Percentiles rank a stretch among this genome's conserved stretches.
These are phyloP conservation scores for Melikaiella ostensackeni DNA, from an alignment of 2,888 invertebrate species.

Conservation along the genomic window DNA sequence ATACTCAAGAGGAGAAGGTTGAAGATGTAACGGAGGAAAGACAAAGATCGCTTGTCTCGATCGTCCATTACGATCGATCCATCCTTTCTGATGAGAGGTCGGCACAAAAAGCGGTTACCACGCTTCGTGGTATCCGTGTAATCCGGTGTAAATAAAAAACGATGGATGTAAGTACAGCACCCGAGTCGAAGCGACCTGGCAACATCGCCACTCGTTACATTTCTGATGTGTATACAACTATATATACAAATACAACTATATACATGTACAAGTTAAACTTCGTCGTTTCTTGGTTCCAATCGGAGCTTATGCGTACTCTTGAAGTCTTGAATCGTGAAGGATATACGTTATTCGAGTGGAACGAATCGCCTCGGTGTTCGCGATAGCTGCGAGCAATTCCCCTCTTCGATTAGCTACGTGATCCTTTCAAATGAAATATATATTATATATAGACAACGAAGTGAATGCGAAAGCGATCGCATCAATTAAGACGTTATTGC, in stretches of 20 bases:
- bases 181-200: conserved; percentile 56
- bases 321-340: background rate
- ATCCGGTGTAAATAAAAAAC: conserved; percentile 69
- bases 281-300: conserved; percentile 41
- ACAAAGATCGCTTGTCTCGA: background rate
- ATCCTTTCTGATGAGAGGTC: conserved; percentile 29
- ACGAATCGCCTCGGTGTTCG: conserved; percentile 52
- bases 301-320: background rate
- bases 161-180: conserved; percentile 58
- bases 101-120: conserved; percentile 65
- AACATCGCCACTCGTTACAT: conserved; percentile 64
- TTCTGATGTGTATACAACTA: conserved; percentile 42
- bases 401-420: conserved; percentile 42
- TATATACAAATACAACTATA: background rate
- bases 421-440: conserved; percentile 43
- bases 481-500: conserved; percentile 53
- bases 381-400: conserved; percentile 47
- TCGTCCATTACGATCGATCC: conserved; percentile 31
- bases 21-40: conserved; percentile 9
- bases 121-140: conserved; percentile 70
- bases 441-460: conserved; percentile 26
- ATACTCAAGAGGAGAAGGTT: conserved; percentile 7
- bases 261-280: conserved; percentile 44
- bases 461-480: conserved; percentile 47
- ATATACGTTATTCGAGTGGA: conserved; percentile 46